Evolutionary conservation across 2,888 invertebrate genomes (phyloP), one percentile per base, ranked within the genome.

Genomic region (Gymnosoma rotundatum): DNA sequence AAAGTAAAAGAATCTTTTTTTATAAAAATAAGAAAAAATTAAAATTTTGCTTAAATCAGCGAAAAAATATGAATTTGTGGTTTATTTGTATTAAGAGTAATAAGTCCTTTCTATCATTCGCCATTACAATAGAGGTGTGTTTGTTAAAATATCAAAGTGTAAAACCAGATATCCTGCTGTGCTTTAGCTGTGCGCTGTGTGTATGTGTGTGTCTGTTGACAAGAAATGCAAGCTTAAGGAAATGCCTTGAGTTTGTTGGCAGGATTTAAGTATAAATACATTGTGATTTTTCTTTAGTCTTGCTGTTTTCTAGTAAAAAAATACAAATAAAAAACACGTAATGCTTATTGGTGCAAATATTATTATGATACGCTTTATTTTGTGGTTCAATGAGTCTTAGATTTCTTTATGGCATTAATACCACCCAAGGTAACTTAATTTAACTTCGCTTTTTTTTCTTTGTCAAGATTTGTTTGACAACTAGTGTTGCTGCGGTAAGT

Each of bases 361-460:
- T 90, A 90, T 90, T 88, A 88, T 90, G 90, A 90, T 90, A 90
- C 87, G 89, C 90, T 90, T 90, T 90, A 90, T 91, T 90, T 89
- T 88, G 89, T 91, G 90, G 90, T 90, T 90, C 90, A 90, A 89
- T 90, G 91, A 87, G 86, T 88, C 70, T 79, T 76, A 25, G 48
- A 66, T 61, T 58, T 52, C 60, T 63, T 81, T 75, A 54, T 76
- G 21, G 67, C 58, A 52, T 70, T 79, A 72, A 61, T 67, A 45
- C 58, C 69, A 78, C 66, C 70, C 79, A 83, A 78, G 61, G 73
- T 61, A 75, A 72, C 21, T 42, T 18, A 66, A 42, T 42, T 42
- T 42, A 12, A 12, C 12, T 42, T 12, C 42, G 2, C 12, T 60
- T 66, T 25, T 70, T 64, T 32, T 20, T 7, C 45, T n/a, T n/a